Base-by-base conservation (phyloP, 2,113 vertebrate genomes). In the Amblyopsis rosae region DNA sequence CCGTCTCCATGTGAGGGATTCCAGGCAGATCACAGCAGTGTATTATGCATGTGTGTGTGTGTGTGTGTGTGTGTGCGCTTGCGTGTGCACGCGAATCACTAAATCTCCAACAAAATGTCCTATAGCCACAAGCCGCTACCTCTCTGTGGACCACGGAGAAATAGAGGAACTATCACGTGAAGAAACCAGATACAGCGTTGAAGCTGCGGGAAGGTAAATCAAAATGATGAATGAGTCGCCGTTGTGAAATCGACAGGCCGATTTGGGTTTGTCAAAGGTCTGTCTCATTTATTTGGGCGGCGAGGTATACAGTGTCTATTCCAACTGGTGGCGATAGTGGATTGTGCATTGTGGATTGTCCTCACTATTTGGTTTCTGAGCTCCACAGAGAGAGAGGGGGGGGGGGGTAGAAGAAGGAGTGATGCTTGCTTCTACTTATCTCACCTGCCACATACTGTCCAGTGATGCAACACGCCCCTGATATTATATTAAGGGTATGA, bases 361-460 rank as follows among this genome's bases (percentile, higher is more conserved):
- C 3, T 57, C 57, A 17, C 19, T 13, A 8, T 49, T 50, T 6
- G 6, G 56, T 51, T 49, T 72, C 9, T 1, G n/a, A 19, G 55
- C n/a, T 12, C 65, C 1, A 8, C 12, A 48, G 67, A 75, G 59
- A 57, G 65, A 69, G 73, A 72, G 54, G 76, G 56, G 50, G 12
- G 49, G 80, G 80, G 66, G 69, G 82, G 83, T 77, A 11, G 55
- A 12, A 59, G 9, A 33, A 57, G 6, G 60, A 41, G 16, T 13
- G 48, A 86, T 70, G 86, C 70, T 86, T 81, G 83, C 80, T 73
- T 84, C 78, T 87, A 74, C 81, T 89, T 88, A 88, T 82, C 77
- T 86, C 16, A 15, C 80, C 84, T 86, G 85, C 84, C 87, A 87
- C 83, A 87, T 73, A 66, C 69, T 57, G 56, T 46, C 70, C 77